These are phyloP conservation scores for Fragum sueziense DNA, from an alignment of 2,888 invertebrate genomes.

Conservation along the genomic window DNA sequence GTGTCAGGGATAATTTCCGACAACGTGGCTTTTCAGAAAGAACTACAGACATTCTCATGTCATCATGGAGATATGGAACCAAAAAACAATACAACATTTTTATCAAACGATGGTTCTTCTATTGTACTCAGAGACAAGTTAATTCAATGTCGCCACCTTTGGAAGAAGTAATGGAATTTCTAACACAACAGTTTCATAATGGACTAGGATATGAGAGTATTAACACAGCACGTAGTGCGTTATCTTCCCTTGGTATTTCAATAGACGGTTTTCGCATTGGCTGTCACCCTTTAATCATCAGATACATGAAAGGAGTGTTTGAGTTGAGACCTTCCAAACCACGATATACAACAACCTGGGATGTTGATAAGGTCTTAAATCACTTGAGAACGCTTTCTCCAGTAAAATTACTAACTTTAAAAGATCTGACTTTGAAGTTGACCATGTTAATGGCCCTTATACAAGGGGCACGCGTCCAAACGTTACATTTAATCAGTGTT, in stretches of 20 bases:
- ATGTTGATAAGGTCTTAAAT: background rate
- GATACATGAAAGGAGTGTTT: conserved; percentile 28
- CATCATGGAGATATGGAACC: conserved; percentile 13
- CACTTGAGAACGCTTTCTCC: too few species aligned
- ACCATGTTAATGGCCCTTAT: background rate
- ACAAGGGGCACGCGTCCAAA: background rate
- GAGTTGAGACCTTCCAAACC: too few species aligned
- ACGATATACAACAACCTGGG: too few species aligned
- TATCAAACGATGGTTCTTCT: conserved; percentile 11
- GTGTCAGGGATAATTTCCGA: background rate
- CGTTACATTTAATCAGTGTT: background rate
- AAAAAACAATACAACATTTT: conserved; percentile 20
- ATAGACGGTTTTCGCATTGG: conserved; percentile 29
- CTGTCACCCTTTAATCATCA: conserved; percentile 23
- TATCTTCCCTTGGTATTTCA: too few species aligned
- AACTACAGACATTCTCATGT: conserved; percentile 15
- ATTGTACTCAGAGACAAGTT: conserved; percentile 9
- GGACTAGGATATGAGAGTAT: conserved; percentile 24
- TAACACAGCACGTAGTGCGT: conserved; percentile 28
- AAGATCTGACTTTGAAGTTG: background rate
- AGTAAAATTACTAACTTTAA: background rate
- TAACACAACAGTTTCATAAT: conserved; percentile 16
- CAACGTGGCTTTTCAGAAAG: conserved; percentile 4
- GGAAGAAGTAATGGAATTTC: conserved; percentile 14
- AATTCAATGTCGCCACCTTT: background rate